Percentiles rank a stretch among this genome's conserved stretches.
Evolutionary conservation across 2,888 invertebrate genomes (phyloP).

Genomic region (Asteroscopus sphinx): DNA sequence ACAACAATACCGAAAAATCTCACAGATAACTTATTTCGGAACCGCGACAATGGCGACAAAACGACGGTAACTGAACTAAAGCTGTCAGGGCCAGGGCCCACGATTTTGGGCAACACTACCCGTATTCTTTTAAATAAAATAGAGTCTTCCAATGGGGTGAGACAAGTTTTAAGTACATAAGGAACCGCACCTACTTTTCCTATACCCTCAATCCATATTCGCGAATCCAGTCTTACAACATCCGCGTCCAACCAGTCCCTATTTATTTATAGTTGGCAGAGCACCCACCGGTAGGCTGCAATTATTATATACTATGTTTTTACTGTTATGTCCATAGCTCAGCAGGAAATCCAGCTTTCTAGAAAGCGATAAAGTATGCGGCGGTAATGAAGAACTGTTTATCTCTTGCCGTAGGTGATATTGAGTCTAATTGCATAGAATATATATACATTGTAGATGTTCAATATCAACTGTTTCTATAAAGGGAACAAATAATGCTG

Average conservation of each 20-base stretch:
- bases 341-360: conserved; percentile 35
- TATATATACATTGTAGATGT: not conserved
- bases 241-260: conserved; percentile 35
- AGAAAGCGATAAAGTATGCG: conserved; percentile 31
- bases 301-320: conserved; percentile 20
- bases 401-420: not conserved
- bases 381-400: conserved; percentile 15
- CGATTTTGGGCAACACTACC: too few species aligned
- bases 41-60: too few species aligned
- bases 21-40: too few species aligned
- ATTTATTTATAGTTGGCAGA: conserved; percentile 32
- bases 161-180: too few species aligned
- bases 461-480: too few species aligned
- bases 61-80: too few species aligned
- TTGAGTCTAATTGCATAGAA: not conserved
- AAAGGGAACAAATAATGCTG: too few species aligned
- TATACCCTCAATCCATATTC: not conserved
- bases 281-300: conserved; percentile 4
- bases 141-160: too few species aligned
- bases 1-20: too few species aligned
- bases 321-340: conserved; percentile 20
- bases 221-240: conserved; percentile 9
- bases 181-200: conserved; percentile 9
- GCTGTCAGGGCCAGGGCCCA: too few species aligned
- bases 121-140: too few species aligned